phyloP scores from a whole-genome alignment of 2,888 invertebrate genomes.

The Sinelater perroti region DNA sequence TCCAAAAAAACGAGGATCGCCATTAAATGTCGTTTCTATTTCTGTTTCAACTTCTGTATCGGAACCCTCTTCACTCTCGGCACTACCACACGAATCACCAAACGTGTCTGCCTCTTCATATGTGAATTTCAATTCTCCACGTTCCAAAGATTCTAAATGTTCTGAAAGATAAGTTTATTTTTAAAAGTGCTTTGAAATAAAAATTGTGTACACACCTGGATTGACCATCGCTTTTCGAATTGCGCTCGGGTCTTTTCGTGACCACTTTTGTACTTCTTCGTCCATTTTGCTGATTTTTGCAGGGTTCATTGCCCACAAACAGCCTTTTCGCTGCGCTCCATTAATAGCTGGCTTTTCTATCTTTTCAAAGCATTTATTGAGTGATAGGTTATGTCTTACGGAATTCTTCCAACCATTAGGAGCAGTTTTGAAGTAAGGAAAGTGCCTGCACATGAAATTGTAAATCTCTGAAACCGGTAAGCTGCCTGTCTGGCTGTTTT shows the following conservation, averaged over 20 bases:
- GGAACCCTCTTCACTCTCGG: constrained; percentile 74
- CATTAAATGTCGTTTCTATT: constrained; percentile 45
- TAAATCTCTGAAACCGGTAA: constrained; percentile 98
- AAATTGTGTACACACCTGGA: constrained; percentile 71
- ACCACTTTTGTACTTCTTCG: constrained; percentile 97
- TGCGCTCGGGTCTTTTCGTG: constrained; percentile 91
- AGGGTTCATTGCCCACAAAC: constrained; percentile 97
- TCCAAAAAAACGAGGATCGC: constrained; percentile 63
- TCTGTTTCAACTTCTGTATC: constrained; percentile 65
- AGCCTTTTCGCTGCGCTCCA: constrained; percentile 86
- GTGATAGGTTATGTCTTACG: constrained; percentile 93
- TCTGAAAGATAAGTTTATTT: constrained; percentile 61
- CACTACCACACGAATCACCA: constrained; percentile 69
- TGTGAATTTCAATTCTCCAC: constrained; percentile 87
- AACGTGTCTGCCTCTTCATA: constrained; percentile 59
- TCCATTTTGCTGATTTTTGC: constrained; percentile 96
- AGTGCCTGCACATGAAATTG: constrained; percentile 99
- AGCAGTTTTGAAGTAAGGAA: constrained; percentile 98
- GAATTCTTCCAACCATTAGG: constrained; percentile 99
- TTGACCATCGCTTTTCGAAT: constrained; percentile 94
- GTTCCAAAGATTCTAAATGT: constrained; percentile 81
- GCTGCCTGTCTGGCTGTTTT: constrained; percentile 93
- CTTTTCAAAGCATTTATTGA: constrained; percentile 99
- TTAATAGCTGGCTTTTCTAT: constrained; percentile 93
- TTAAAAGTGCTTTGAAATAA: not conserved